These are phyloP conservation scores for Chondrosia reniformis DNA, from an alignment of 37 sponge, comb jelly and placozoan species.

Conservation along the genomic window DNA sequence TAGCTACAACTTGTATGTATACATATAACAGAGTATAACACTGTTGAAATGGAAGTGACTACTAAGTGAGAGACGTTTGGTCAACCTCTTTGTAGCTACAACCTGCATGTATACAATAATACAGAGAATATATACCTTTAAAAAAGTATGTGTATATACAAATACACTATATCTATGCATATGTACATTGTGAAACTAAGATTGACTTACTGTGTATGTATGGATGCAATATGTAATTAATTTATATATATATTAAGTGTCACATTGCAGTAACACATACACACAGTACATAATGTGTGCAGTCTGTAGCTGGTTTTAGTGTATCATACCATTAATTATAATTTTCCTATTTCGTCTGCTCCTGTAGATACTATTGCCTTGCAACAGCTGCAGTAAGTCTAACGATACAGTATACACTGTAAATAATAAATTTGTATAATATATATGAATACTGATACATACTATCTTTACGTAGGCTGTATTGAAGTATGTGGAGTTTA, in stretches of 20 bases:
- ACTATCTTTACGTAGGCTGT: conserved; percentile 44
- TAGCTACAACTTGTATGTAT: not conserved
- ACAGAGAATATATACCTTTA: too few species aligned
- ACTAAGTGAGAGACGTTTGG: conserved; percentile 42
- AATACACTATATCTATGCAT: too few species aligned
- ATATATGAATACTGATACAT: not conserved
- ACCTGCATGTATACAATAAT: not conserved
- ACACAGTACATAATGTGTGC: too few species aligned
- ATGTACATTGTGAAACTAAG: too few species aligned
- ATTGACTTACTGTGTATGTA: too few species aligned
- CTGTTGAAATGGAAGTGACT: conserved; percentile 78
- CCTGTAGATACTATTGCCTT: conserved; percentile 85
- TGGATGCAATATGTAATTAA: too few species aligned
- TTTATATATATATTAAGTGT: too few species aligned
- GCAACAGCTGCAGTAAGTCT: conserved; percentile 84
- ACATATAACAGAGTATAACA: conserved; percentile 59
- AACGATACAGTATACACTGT: not conserved
- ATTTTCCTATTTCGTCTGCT: not conserved
- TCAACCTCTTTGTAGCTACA: not conserved
- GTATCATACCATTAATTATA: not conserved
- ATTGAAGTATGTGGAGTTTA: conserved; percentile 95
- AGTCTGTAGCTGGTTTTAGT: too few species aligned
- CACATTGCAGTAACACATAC: too few species aligned
- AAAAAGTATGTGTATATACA: too few species aligned
- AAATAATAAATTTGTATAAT: too few species aligned